phyloP scores from a whole-genome alignment of 2,888 invertebrate genomes.

The Caenorhabditis doughertyi region DNA sequence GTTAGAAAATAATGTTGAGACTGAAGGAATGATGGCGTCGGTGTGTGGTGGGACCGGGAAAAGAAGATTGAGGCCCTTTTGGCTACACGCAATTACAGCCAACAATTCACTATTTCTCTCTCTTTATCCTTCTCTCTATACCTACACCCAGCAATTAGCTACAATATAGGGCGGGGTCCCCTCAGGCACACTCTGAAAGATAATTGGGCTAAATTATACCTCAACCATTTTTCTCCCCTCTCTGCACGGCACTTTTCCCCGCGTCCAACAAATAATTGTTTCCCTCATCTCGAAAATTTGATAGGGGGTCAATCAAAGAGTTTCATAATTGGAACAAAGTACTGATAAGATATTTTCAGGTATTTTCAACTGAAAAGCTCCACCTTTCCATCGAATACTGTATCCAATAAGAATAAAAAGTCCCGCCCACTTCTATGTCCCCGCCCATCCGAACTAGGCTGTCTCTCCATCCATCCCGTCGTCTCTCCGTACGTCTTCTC shows the following conservation, averaged over 20 bases:
- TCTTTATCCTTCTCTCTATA: slow-evolving; percentile 41
- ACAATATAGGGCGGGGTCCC: slow-evolving; percentile 59
- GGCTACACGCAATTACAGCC: slow-evolving; percentile 65
- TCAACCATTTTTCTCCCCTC: slow-evolving; percentile 34
- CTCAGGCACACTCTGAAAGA: slow-evolving; percentile 41
- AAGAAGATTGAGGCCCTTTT: slow-evolving; percentile 60
- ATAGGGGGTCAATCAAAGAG: slow-evolving; percentile 21
- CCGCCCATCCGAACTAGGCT: slow-evolving; percentile 32
- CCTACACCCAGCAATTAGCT: slow-evolving; percentile 64
- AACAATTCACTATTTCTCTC: slow-evolving; percentile 54
- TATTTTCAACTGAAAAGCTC: slow-evolving; percentile 1
- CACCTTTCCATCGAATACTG: slow-evolving; percentile 16
- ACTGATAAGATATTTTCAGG: slow-evolving; percentile 7
- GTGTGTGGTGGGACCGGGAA: slow-evolving; percentile 15
- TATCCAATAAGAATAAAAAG: slow-evolving; percentile 25
- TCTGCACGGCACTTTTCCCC: slow-evolving; percentile 21
- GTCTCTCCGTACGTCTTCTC: slow-evolving; percentile 35
- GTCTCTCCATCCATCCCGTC: slow-evolving; percentile 33
- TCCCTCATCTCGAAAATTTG: slow-evolving; percentile 27
- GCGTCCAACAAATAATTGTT: slow-evolving; percentile 34
- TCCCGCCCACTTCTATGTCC: slow-evolving; percentile 36
- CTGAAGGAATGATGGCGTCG: slow-evolving; percentile 35
- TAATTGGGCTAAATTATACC: slow-evolving; percentile 64
- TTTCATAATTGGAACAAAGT: background rate
- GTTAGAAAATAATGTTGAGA: slow-evolving; percentile 2